phyloP scores from a whole-genome alignment of 2,113 vertebrate species.

The Corythaeola cristata region DNA sequence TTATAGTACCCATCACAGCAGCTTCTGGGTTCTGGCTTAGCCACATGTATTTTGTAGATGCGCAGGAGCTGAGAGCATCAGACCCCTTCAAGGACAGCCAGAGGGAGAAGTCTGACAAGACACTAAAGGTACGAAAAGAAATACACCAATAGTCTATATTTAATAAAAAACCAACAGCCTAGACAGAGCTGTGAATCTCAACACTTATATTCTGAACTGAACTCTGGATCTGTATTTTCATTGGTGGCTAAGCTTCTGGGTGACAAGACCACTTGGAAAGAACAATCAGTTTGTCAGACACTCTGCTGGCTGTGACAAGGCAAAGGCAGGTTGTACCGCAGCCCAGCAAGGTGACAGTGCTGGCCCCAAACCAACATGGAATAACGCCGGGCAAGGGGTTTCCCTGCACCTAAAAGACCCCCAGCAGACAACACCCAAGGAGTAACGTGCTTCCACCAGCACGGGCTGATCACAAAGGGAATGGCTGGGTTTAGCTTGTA shows the following conservation, averaged over 20 bases:
- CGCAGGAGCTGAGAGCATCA: not conserved
- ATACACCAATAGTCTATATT: not conserved
- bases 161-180: not conserved
- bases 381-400: not conserved
- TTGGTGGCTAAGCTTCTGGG: too few relatives aligned
- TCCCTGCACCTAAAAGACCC: not conserved
- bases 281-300: not conserved
- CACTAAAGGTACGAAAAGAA: not conserved
- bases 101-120: not conserved
- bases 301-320: not conserved
- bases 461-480: accelerated
- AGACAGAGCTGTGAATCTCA: not conserved
- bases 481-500: not conserved
- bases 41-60: accelerated
- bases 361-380: accelerated
- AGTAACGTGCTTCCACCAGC: not conserved
- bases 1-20: not conserved
- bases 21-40: not conserved
- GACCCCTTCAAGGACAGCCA: not conserved
- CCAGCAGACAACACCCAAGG: not conserved
- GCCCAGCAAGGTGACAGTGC: not conserved
- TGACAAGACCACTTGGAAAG: not conserved
- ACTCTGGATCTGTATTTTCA: not conserved
- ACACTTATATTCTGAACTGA: not conserved
- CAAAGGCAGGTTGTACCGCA: accelerated